Conservation (phyloP, 2,888 invertebrate species). For the Acanthosepion pharaonis region DNA sequence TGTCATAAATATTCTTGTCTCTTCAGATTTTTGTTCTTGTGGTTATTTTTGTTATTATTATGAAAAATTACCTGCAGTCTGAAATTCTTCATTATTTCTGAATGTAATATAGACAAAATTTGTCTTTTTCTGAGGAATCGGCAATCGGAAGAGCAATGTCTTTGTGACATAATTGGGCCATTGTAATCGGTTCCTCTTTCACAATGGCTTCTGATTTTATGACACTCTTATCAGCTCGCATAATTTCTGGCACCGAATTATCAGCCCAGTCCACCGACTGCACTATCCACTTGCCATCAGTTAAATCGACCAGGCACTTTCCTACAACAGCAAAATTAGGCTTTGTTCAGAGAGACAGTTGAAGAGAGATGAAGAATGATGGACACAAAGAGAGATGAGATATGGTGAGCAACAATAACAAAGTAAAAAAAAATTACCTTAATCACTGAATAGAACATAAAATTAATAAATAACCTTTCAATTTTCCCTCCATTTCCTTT, state of each 20-base stretch:
- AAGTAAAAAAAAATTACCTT: not conserved
- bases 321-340: constrained; percentile 23
- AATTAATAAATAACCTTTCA: not conserved
- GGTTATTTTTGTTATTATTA: not conserved
- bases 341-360: constrained; percentile 40
- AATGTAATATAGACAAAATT: constrained; percentile 1
- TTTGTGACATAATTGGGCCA: constrained; percentile 1
- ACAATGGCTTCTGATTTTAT: constrained; percentile 10
- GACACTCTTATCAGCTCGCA: constrained; percentile 18
- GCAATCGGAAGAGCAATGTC: constrained; percentile 20
- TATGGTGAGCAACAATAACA: not conserved
- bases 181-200: constrained; percentile 33
- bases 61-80: constrained; percentile 33
- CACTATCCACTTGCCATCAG: constrained; percentile 22
- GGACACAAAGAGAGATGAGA: not conserved
- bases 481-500: too few species aligned
- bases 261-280: constrained; percentile 12
- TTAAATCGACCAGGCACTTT: not conserved
- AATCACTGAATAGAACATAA: not conserved
- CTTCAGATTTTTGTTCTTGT: not conserved
- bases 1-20: too few species aligned
- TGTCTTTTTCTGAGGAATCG: constrained; percentile 1
- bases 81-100: constrained; percentile 33
- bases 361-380: not conserved
- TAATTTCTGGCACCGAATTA: constrained; percentile 33